A percentile compares a stretch with the other conserved stretches of the same genome.
Evolutionary conservation across 1,140 invertebrate species (phyloP).

Genomic region (Diuraphis noxia): DNA sequence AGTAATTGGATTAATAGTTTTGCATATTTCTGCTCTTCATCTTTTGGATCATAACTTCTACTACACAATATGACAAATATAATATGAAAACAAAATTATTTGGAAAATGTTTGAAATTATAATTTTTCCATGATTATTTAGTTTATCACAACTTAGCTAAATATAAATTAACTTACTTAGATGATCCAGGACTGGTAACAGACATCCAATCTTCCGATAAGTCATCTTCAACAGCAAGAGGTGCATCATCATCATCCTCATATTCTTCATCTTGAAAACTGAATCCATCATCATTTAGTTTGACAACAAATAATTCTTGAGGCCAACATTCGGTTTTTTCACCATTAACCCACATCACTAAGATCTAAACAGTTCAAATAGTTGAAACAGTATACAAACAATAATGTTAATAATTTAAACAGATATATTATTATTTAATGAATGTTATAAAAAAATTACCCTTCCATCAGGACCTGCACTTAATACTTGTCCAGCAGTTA

Average conservation of each 20-base stretch:
- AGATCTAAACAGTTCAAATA: constrained; percentile 59
- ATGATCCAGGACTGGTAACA: neutral
- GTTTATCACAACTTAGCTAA: neutral
- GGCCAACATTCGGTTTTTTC: constrained; percentile 87
- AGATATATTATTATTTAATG: neutral
- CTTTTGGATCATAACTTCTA: neutral
- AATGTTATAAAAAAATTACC: constrained; percentile 56
- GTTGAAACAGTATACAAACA: constrained; percentile 36
- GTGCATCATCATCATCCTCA: constrained; percentile 25
- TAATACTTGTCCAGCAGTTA: constrained; percentile 83
- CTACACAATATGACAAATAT: neutral
- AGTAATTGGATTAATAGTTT: neutral
- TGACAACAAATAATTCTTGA: constrained; percentile 78
- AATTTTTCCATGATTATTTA: neutral
- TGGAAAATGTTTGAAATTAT: neutral
- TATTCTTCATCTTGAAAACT: constrained; percentile 40
- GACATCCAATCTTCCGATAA: constrained; percentile 38
- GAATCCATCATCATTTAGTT: constrained; percentile 71
- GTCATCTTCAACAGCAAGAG: neutral
- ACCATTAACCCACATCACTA: constrained; percentile 87
- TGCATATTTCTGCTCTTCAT: neutral
- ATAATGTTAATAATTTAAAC: neutral
- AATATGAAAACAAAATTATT: neutral
- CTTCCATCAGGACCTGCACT: constrained; percentile 83
- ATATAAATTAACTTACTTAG: neutral